Conservation (phyloP, 2,113 vertebrate genomes). For the Tiliqua scincoides region DNA sequence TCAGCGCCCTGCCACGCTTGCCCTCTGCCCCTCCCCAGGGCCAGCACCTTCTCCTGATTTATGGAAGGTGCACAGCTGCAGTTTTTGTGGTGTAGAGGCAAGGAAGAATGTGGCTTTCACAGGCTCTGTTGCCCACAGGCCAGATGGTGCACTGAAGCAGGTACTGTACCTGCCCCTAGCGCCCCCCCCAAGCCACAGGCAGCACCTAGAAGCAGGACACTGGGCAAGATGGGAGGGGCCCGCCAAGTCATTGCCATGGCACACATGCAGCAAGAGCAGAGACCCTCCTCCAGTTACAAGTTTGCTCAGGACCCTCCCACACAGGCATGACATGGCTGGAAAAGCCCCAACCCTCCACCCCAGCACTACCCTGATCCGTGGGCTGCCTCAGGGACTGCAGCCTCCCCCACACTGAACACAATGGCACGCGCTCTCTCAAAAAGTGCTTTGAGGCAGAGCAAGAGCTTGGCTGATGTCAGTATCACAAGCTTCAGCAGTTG, state of each 20-base stretch:
- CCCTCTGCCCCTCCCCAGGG: no score
- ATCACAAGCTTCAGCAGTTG: neutral
- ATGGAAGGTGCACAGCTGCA: no score
- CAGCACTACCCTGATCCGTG: no score
- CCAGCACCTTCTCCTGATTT: no score
- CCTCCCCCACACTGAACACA: neutral
- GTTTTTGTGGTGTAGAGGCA: no score
- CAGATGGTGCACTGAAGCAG: no score
- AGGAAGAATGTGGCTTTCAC: no score
- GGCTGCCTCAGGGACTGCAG: no score
- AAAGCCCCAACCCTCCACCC: no score
- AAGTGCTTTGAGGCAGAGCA: no score
- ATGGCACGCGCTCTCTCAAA: neutral
- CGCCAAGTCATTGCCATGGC: neutral
- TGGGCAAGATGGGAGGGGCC: neutral
- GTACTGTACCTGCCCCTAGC: neutral
- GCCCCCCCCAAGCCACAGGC: neutral
- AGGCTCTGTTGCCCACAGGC: no score
- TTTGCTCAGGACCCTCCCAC: neutral
- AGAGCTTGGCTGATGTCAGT: conserved; percentile 24
- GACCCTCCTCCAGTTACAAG: neutral
- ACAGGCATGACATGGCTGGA: neutral
- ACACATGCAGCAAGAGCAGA: neutral
- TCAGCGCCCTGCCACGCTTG: no score
- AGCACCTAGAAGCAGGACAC: neutral